Base-by-base conservation (phyloP, 2,113 vertebrate species). In the Lophius piscatorius region DNA sequence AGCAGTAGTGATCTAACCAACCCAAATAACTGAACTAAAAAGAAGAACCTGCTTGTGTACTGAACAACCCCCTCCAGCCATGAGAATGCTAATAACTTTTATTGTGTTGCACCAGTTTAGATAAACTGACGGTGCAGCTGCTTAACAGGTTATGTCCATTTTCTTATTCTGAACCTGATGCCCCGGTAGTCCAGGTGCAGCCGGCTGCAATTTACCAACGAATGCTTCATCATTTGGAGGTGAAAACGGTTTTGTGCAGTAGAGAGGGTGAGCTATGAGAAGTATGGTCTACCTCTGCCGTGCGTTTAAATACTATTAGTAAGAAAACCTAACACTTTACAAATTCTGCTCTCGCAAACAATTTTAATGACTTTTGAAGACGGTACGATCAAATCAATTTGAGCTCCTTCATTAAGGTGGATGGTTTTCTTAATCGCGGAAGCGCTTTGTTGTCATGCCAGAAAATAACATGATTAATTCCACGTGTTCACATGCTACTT, bases 251-350 rank as follows among this genome's bases (percentile, higher is more conserved):
- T 71, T 51, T 73, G 55, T 71, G 44, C 16, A 21, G 9, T 16
- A 9, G 40, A 70, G 55, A 58, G 17, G 47, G 44, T 38, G 29
- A 54, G 29, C 54, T 22, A 5, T 18, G 6, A 42, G 39, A 9
- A 28, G 33, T 57, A 31, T 17, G 61, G 44, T 50, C 60, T 46
- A 48, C 51, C 39, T 50, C 31, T 47, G 35, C 34, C n/a, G 48
- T 2, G 35, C 46, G 52, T 59, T 29, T 36, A 46, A 50, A 56
- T 59, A 63, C 70, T 59, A 57, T 54, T 38, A 48, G 44, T 3
- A 4, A 62, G 59, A 45, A 85, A 78, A 73, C 63, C 36, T 80
- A 62, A 73, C 67, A 78, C 74, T 84, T 82, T 81, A 18, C 39
- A 47, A 66, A 73, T n/a, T n/a, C 48, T 18, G 33, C 8, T 29